Percentiles rank a stretch among this genome's conserved stretches.
These are phyloP conservation scores for Osmerus eperlanus DNA, from an alignment of 2,113 vertebrate species.

Conservation along the genomic window DNA sequence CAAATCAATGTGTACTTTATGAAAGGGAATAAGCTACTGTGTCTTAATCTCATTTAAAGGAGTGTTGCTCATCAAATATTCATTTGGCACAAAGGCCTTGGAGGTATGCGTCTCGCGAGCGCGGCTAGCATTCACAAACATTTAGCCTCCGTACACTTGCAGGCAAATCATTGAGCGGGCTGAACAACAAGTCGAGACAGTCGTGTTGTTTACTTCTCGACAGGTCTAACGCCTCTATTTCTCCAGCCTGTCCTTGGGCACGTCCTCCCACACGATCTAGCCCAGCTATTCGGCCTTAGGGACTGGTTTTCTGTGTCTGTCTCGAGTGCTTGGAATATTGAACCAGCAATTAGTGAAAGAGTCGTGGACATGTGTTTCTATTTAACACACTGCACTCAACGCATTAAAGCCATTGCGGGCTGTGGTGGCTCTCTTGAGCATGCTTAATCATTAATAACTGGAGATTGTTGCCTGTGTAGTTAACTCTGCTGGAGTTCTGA, in stretches of 20 bases:
- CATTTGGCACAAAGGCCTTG: conserved; percentile 49
- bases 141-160: conserved; percentile 29
- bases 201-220: conserved; percentile 32
- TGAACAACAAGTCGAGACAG: conserved; percentile 30
- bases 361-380: conserved; percentile 24
- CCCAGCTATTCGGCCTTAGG: conserved; percentile 35
- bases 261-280: neutral
- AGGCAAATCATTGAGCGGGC: conserved; percentile 37
- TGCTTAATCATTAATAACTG: conserved; percentile 39
- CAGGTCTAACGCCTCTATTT: neutral
- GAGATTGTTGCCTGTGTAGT: conserved; percentile 26
- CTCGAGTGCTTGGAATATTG: conserved; percentile 39
- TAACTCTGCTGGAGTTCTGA: conserved; percentile 25
- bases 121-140: conserved; percentile 30
- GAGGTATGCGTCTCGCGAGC: conserved; percentile 24
- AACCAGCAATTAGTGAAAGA: conserved; percentile 42
- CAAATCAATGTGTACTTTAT: conserved; percentile 66
- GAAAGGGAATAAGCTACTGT: conserved; percentile 60
- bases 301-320: conserved; percentile 38
- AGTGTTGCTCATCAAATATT: conserved; percentile 65
- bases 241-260: conserved; percentile 37
- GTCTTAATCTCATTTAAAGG: conserved; percentile 67
- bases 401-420: conserved; percentile 26
- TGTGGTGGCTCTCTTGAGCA: conserved; percentile 29
- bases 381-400: conserved; percentile 25